A percentile compares a stretch with the other conserved stretches of the same genome.
These are phyloP conservation scores for Cordilura impudica DNA, from an alignment of 2,888 invertebrate genomes.

Conservation along the genomic window DNA sequence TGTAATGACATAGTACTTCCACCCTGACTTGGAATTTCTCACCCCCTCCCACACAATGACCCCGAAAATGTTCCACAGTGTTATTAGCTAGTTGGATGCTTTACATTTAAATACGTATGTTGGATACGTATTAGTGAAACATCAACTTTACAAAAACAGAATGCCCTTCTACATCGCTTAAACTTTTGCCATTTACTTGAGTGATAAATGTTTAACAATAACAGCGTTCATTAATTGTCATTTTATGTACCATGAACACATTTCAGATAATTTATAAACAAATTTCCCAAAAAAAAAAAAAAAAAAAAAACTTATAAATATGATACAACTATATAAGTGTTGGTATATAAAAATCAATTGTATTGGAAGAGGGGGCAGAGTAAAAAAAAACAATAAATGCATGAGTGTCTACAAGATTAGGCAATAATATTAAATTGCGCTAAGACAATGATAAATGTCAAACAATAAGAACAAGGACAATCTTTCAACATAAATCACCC, in stretches of 20 bases:
- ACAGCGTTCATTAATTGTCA: conserved; percentile 20
- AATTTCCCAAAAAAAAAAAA: not conserved
- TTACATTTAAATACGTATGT: no score
- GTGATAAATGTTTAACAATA: conserved; percentile 3
- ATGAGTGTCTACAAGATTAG: conserved; percentile 29
- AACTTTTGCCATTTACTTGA: not conserved
- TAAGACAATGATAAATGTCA: conserved; percentile 65
- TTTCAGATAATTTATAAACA: conserved; percentile 17
- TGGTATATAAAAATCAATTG: conserved; percentile 14
- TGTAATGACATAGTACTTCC: no score
- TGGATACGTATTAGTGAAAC: no score
- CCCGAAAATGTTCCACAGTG: no score
- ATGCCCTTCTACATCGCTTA: no score
- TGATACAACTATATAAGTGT: not conserved
- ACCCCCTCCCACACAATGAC: no score
- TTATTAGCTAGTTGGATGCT: no score
- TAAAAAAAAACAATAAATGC: not conserved
- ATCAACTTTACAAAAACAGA: no score
- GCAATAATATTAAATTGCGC: conserved; percentile 57
- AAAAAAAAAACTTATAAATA: not conserved
- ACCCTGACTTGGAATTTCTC: no score
- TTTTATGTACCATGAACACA: conserved; percentile 11
- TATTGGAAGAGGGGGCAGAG: not conserved
- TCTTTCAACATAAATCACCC: conserved; percentile 56
- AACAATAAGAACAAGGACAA: conserved; percentile 62